Evolutionary conservation across 2,888 invertebrate species (phyloP), one percentile per base, ranked within the genome.

Genomic region (Melolontha melolontha): DNA sequence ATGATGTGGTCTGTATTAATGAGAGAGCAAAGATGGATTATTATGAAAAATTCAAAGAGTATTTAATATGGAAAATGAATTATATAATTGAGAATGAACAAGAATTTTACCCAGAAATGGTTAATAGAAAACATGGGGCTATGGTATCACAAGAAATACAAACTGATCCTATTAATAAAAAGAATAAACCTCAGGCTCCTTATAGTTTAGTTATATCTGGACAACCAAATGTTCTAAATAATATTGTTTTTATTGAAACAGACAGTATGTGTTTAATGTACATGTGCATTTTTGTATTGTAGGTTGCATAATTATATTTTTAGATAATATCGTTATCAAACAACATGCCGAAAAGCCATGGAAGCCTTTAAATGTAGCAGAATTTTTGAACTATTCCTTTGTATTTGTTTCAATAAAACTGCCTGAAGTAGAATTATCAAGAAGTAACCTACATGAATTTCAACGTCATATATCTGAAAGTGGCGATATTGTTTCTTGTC

Each of bases 331-430:
- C 27, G 40, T 70, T n/a, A 70, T 73, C 42, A 71, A 71, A 39
- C 68, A 73, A 62, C 71, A 73, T 62, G 42, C 54, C 0, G 71
- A 68, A 14, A 72, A 71, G 55, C 67, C 65, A 27, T 73, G 73
- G 73, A 49, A 67, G 7, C 63, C 42, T 11, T 62, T 75, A 27
- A n/a, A 12, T 10, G 14, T 68, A 12, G 66, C 51, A 5, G 67
- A 72, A 62, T 64, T 73, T 42, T 40, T 75, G 7, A 73, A 73
- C 49, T 70, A 73, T 66, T 70, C 73, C 0, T 66, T 67, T 64
- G 70, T 75, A 2, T 63, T 64, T 34, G 71, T 72, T 10, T 59
- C 68, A n/a, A 64, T 75, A 17, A 70, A 66, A 47, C 57, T 75
- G 34, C 73, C 75, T 5, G 71, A 71, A 22, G 62, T 75, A 39